Conservation (phyloP, 2,888 invertebrate genomes). For the Acholoe squamosa region DNA sequence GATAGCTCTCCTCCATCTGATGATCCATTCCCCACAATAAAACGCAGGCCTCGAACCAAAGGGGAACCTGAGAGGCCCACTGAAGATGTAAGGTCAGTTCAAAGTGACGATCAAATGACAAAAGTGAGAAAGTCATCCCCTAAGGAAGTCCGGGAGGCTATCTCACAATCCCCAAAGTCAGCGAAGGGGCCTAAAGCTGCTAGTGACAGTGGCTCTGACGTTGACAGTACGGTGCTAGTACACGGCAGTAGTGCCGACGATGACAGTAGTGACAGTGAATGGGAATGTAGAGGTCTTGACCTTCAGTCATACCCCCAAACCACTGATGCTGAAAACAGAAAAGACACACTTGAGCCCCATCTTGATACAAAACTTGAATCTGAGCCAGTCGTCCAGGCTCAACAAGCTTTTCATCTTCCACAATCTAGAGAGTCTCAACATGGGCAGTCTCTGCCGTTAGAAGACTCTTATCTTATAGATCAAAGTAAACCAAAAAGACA, state of each 20-base stretch:
- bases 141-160: neutral
- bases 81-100: neutral
- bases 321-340: neutral
- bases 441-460: neutral
- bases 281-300: conserved; percentile 47
- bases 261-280: conserved; percentile 60
- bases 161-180: neutral
- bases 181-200: neutral
- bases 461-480: neutral
- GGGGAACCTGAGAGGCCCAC: neutral
- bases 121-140: neutral
- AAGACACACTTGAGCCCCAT: conserved; percentile 24
- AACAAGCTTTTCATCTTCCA: conserved; percentile 26
- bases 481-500: neutral
- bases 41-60: neutral
- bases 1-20: neutral
- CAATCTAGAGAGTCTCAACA: conserved; percentile 32
- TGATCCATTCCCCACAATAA: neutral
- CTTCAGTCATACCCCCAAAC: neutral
- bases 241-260: conserved; percentile 53
- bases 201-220: conserved; percentile 50
- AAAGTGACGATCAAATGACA: conserved; percentile 16
- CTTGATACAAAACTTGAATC: conserved; percentile 54
- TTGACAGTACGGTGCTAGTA: conserved; percentile 61
- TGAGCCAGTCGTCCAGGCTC: conserved; percentile 17